phyloP scores from a whole-genome alignment of 2,797 vertebrate species.

The Amblyraja radiata region DNA sequence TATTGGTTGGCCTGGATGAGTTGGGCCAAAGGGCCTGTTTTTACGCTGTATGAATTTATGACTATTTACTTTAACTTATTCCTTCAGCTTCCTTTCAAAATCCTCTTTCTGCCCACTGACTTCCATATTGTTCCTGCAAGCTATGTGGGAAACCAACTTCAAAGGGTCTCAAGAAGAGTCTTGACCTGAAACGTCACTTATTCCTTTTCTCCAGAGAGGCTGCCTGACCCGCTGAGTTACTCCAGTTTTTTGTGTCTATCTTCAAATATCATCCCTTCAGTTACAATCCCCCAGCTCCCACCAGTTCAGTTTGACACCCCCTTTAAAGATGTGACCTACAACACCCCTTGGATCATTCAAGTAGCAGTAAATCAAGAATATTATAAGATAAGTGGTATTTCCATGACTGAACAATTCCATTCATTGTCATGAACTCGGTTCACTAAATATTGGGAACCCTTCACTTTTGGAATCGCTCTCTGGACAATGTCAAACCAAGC shows the following conservation, averaged over 20 bases:
- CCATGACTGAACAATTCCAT: background rate
- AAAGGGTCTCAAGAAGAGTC: background rate
- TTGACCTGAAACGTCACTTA: too few relatives aligned
- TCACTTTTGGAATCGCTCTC: slow-evolving; percentile 58
- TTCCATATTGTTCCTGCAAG: background rate
- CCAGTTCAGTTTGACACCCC: background rate
- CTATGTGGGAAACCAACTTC: background rate
- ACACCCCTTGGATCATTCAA: background rate
- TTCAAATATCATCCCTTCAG: background rate
- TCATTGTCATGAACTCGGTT: background rate
- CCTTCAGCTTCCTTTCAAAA: background rate
- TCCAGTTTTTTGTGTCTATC: too few relatives aligned
- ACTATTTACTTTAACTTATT: background rate
- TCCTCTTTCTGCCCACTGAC: background rate
- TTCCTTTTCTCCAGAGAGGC: too few relatives aligned
- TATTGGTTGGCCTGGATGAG: too few relatives aligned
- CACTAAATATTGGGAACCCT: slow-evolving; percentile 38
- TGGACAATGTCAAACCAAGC: slow-evolving; percentile 62
- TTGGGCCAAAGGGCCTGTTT: too few relatives aligned
- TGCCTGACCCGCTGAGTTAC: too few relatives aligned
- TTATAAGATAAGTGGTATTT: background rate
- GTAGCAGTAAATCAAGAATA: background rate
- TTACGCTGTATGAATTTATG: too few relatives aligned
- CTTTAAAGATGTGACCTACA: background rate
- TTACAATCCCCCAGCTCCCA: background rate